Percentiles rank a stretch among this genome's conserved stretches.
Conservation (phyloP, 2,888 invertebrate genomes). For the Tethea ocularis region DNA sequence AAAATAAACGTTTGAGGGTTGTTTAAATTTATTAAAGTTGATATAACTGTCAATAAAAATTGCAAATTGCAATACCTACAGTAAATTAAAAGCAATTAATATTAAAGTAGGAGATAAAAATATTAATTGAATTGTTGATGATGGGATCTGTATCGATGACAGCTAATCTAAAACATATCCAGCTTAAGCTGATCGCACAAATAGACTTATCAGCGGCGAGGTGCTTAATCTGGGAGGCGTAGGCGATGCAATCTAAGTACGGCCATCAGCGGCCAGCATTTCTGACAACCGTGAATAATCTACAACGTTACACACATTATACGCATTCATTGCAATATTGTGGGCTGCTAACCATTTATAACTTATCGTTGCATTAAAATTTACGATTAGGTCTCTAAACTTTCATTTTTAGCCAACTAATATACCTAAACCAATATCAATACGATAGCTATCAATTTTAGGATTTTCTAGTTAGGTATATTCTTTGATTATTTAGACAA, state of each 20-base stretch:
- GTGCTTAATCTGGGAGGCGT: constrained; percentile 57
- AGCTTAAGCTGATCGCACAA: constrained; percentile 40
- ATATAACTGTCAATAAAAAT: too few species aligned
- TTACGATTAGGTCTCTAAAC: constrained; percentile 5
- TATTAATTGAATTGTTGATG: constrained; percentile 10
- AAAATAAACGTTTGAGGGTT: background rate
- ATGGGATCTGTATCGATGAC: constrained; percentile 31
- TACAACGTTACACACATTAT: constrained; percentile 46
- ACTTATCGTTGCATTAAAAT: constrained; percentile 19
- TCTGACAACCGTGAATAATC: constrained; percentile 53
- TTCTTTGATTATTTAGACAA: too few species aligned
- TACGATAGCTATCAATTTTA: too few species aligned
- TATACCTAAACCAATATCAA: too few species aligned
- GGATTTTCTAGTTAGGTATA: too few species aligned
- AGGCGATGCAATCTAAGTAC: constrained; percentile 61
- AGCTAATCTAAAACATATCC: constrained; percentile 47
- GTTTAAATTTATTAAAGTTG: background rate
- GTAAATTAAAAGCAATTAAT: background rate
- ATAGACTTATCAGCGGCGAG: constrained; percentile 61
- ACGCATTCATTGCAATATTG: constrained; percentile 35
- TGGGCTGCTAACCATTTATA: constrained; percentile 27
- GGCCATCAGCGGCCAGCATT: constrained; percentile 46
- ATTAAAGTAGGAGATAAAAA: background rate
- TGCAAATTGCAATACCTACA: too few species aligned
- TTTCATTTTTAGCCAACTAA: too few species aligned